phyloP scores from a whole-genome alignment of 2,797 vertebrate species.

The Catharus ustulatus region DNA sequence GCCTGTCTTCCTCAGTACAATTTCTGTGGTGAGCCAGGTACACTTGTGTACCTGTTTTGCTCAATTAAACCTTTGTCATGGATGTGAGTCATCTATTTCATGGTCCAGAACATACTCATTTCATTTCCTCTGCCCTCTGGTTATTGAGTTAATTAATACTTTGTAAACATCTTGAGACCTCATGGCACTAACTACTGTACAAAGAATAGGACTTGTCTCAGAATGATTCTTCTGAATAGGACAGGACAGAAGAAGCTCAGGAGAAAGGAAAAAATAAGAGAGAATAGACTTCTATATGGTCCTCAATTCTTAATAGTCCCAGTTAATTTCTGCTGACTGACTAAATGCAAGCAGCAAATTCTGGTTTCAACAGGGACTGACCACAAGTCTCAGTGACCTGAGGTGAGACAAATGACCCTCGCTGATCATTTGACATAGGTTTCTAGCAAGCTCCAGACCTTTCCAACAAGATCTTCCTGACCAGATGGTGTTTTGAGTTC shows the following conservation, averaged over 20 bases:
- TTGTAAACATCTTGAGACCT: slow-evolving; percentile 16
- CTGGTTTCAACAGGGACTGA: not conserved
- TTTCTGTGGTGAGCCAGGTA: slow-evolving; percentile 14
- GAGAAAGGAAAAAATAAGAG: not conserved
- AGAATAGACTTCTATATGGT: not conserved
- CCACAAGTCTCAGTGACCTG: not conserved
- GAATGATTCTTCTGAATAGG: not conserved
- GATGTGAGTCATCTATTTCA: slow-evolving; percentile 39
- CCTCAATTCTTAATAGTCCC: not conserved
- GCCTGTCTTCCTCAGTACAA: not conserved
- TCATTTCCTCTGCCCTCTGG: slow-evolving; percentile 45
- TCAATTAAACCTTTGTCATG: slow-evolving; percentile 49
- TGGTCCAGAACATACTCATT: slow-evolving; percentile 37
- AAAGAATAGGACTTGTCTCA: not conserved
- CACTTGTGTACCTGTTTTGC: slow-evolving; percentile 22
- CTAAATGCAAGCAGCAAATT: not conserved
- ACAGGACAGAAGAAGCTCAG: not conserved
- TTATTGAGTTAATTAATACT: slow-evolving; percentile 58
- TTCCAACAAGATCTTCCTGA: not conserved
- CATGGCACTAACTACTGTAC: not conserved
- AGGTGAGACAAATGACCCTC: not conserved
- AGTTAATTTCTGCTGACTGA: not conserved
- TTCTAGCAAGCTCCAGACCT: not conserved
- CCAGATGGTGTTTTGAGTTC: not conserved
- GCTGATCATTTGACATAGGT: not conserved